Conservation (phyloP, 2,888 invertebrate species). For the Thereva unica region DNA sequence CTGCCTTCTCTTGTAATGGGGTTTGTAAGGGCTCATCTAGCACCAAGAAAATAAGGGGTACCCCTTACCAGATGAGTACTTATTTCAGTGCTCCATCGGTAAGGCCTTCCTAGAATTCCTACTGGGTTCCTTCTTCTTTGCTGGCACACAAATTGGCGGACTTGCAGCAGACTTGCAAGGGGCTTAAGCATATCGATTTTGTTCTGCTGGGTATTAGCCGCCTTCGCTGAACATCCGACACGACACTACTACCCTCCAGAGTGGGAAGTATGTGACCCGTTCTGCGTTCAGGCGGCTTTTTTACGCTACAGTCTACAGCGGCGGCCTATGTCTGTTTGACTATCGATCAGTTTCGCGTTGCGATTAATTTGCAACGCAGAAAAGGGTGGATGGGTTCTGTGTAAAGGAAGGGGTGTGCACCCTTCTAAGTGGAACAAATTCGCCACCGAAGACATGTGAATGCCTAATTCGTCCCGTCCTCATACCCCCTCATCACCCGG, state of each 20-base stretch:
- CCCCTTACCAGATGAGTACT: too few relatives aligned
- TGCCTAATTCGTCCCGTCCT: too few relatives aligned
- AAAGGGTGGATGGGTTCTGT: neutral
- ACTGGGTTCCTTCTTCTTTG: too few relatives aligned
- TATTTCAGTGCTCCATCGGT: too few relatives aligned
- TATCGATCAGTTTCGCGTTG: slow-evolving; percentile 22
- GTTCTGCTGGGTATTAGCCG: slow-evolving; percentile 13
- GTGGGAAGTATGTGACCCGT: slow-evolving; percentile 19
- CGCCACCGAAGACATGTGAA: too few relatives aligned
- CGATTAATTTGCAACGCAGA: neutral
- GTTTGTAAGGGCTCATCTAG: too few relatives aligned
- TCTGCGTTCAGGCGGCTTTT: slow-evolving; percentile 3
- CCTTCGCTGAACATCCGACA: slow-evolving; percentile 13
- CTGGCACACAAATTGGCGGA: neutral
- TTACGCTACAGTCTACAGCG: slow-evolving; percentile 3
- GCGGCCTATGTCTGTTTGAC: slow-evolving; percentile 16
- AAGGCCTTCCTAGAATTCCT: too few relatives aligned
- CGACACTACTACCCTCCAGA: slow-evolving; percentile 10
- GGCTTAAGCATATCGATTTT: slow-evolving; percentile 20
- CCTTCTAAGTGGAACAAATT: neutral
- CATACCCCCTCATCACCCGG: too few relatives aligned
- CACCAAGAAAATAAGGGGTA: too few relatives aligned
- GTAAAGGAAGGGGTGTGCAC: neutral
- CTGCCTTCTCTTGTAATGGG: too few relatives aligned
- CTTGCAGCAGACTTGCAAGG: slow-evolving; percentile 4